Conservation (phyloP, 2,113 vertebrate species). For the Rhinopomastus cyanomelas region DNA sequence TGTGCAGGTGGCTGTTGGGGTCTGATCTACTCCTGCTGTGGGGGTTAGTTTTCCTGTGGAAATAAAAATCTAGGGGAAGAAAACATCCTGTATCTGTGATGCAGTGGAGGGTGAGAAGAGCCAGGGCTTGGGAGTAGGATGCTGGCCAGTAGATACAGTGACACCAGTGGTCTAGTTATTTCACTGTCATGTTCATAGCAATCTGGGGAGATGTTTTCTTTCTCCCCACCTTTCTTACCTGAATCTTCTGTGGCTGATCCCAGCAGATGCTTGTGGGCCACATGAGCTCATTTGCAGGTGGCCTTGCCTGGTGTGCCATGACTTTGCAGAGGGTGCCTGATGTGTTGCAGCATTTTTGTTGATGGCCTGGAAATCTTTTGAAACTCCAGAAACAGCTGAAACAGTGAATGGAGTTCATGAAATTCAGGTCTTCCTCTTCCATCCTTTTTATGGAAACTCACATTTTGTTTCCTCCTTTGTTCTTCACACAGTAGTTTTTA, state of each 20-base stretch:
- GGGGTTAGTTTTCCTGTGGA: not conserved
- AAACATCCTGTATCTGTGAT: not conserved
- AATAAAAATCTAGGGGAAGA: not conserved
- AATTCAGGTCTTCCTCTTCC: slow-evolving; percentile 57
- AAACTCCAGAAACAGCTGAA: slow-evolving; percentile 9
- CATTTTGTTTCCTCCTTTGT: slow-evolving; percentile 19
- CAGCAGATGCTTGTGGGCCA: not conserved
- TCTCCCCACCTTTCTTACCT: not conserved
- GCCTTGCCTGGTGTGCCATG: not conserved
- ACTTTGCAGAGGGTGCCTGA: not conserved
- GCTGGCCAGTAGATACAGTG: not conserved
- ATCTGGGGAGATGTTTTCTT: not conserved
- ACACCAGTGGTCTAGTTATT: not conserved
- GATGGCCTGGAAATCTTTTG: slow-evolving; percentile 15
- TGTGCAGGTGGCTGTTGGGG: not conserved
- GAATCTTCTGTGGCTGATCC: not conserved
- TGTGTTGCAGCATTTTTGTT: not conserved
- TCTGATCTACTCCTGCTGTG: not conserved
- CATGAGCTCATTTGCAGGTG: not conserved
- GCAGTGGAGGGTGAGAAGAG: not conserved
- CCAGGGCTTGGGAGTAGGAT: not conserved
- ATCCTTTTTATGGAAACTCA: slow-evolving; percentile 16
- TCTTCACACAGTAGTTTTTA: slow-evolving; percentile 49
- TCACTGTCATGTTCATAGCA: not conserved
- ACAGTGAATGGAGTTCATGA: not conserved